Evolutionary conservation across 2,113 vertebrate species (phyloP), one percentile per base, ranked within the genome.

Genomic region (Amia ocellicauda): DNA sequence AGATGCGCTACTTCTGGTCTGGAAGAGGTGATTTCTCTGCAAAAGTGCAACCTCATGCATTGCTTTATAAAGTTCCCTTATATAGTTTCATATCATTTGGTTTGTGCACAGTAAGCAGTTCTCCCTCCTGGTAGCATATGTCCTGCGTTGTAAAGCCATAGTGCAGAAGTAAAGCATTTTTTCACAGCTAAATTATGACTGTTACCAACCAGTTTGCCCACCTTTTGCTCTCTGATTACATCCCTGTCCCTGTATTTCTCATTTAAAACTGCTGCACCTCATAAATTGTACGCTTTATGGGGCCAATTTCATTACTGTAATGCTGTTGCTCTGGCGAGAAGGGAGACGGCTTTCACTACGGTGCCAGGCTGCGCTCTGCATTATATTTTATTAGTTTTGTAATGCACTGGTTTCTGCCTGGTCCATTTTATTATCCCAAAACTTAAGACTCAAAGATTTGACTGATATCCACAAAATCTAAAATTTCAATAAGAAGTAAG

Each of bases 201-300:
- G 56, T 52, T 51, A 50, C 8, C 24, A 58, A 28, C 16, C 19
- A 24, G 41, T 24, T 59, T 42, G 42, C 16, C 16, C 43, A 40
- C 55, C 45, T 22, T 43, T 8, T 50, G 63, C 42, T 40, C 43
- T 45, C 22, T 5, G 56, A 66, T 66, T 57, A 58, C 63, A n/a
- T 16, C 36, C 22, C 20, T 26, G 20, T 24, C 47, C 17, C 60
- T 28, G 45, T 19, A 20, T 16, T 47, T 49, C 60, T 50, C 28
- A 16, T 29, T 62, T 53, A 26, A 29, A 53, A 53, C 23, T 17
- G 58, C 41, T 27, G 42, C 20, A 49, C 24, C 17, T 29, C 45
- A 29, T 50, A 51, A 62, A 51, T 45, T 45, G 17, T 54, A 2
- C 20, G 14, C 7, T 41, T 42, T 23, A 20, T 50, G n/a, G 14